These are phyloP conservation scores for Seira musarum DNA, from an alignment of 2,888 invertebrate species.

Conservation along the genomic window DNA sequence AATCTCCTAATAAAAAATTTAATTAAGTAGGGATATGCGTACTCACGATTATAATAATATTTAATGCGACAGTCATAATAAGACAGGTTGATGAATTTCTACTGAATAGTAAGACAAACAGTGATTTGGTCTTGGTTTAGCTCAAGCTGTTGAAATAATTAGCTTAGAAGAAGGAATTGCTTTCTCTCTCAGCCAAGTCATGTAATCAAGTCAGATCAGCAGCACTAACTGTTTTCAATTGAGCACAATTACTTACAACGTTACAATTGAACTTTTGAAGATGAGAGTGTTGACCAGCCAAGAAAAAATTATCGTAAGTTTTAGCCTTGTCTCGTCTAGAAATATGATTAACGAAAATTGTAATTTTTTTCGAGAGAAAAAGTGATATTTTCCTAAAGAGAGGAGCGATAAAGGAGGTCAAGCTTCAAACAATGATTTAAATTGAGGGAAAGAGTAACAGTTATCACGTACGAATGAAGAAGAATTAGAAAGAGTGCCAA, in stretches of 20 bases:
- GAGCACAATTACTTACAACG: background rate
- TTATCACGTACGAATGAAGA: conserved; percentile 15
- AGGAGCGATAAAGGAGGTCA: conserved; percentile 5
- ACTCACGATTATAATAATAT: background rate
- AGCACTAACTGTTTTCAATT: no score
- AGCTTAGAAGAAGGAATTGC: background rate
- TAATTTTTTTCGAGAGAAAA: background rate
- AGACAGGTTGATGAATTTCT: background rate
- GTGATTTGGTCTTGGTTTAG: background rate
- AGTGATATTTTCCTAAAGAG: no score
- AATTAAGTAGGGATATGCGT: background rate
- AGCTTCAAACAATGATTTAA: background rate
- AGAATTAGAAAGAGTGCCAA: background rate
- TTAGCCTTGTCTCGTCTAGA: background rate
- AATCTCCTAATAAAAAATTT: background rate
- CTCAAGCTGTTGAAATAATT: background rate
- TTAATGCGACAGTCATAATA: background rate
- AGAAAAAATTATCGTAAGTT: background rate
- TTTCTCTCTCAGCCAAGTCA: no score
- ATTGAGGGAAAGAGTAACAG: background rate
- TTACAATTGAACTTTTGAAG: no score
- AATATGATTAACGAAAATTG: background rate
- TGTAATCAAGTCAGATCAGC: no score
- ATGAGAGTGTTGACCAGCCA: background rate
- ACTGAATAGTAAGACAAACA: background rate